Conservation (phyloP, 2,113 vertebrate genomes). For the Trochalopteron elliotii region DNA sequence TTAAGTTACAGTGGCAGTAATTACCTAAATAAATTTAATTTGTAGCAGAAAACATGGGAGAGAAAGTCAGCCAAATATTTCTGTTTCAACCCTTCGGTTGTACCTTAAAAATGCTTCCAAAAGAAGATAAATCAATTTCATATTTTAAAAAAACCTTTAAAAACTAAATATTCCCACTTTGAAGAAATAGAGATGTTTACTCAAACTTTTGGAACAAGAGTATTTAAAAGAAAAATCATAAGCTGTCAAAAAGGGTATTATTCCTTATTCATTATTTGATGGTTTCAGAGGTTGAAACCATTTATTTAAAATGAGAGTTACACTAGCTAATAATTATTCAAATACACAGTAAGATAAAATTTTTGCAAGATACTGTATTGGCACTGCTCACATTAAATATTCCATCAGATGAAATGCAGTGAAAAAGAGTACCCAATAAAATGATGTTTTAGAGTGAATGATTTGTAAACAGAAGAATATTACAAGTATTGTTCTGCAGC, state of each 20-base stretch:
- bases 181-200: neutral
- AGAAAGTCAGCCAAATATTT: neutral
- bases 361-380: neutral
- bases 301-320: neutral
- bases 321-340: neutral
- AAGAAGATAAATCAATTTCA: neutral
- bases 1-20: neutral
- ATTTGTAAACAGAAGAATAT: neutral
- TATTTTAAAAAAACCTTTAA: neutral
- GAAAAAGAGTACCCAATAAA: neutral
- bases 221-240: neutral
- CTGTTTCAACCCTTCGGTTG: neutral
- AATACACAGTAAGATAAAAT: neutral
- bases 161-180: neutral
- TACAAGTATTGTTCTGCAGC: neutral
- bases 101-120: neutral
- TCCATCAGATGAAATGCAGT: neutral
- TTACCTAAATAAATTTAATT: neutral
- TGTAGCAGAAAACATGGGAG: neutral
- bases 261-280: neutral
- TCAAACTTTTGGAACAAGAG: neutral
- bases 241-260: neutral
- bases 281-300: neutral
- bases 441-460: neutral
- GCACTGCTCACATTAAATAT: neutral